These are phyloP conservation scores for Mallotus villosus DNA, from an alignment of 2,797 vertebrate genomes.

Conservation along the genomic window DNA sequence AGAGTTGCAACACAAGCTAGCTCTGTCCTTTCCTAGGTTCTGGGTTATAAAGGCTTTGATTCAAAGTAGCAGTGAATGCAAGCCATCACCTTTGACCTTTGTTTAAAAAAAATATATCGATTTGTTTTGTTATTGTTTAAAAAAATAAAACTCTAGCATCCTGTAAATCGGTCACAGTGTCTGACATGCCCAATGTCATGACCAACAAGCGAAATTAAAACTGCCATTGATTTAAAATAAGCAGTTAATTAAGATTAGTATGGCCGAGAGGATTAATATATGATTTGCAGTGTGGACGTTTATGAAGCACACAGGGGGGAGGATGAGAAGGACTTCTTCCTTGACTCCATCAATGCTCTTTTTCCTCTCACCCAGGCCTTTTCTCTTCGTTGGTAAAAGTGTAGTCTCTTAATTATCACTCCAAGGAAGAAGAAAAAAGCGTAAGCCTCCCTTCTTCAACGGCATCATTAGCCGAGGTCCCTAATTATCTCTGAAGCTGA, in stretches of 20 bases:
- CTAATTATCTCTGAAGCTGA: slow-evolving; percentile 99
- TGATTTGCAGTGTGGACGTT: not conserved
- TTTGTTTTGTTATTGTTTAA: not conserved
- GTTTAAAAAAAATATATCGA: not conserved
- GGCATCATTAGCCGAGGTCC: slow-evolving; percentile 93
- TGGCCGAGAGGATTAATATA: not conserved
- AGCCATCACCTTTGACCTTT: not conserved
- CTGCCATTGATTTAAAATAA: not conserved
- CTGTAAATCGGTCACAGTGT: not conserved
- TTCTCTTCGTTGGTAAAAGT: slow-evolving; percentile 69
- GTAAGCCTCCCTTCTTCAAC: slow-evolving; percentile 86
- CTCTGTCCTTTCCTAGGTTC: not conserved
- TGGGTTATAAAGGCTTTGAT: not conserved
- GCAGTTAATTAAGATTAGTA: not conserved
- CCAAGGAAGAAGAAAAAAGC: slow-evolving; percentile 39
- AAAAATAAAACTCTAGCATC: not conserved
- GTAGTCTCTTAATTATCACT: slow-evolving; percentile 86
- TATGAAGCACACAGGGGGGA: not conserved
- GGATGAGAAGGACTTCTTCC: not conserved
- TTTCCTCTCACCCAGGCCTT: slow-evolving; percentile 45
- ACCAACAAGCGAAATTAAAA: not conserved
- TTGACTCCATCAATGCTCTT: not conserved
- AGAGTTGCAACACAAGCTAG: not conserved
- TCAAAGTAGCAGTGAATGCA: no score
- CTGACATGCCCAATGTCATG: not conserved